These are phyloP conservation scores for Aporrectodea caliginosa DNA, from an alignment of 1,140 invertebrate species.

Conservation along the genomic window DNA sequence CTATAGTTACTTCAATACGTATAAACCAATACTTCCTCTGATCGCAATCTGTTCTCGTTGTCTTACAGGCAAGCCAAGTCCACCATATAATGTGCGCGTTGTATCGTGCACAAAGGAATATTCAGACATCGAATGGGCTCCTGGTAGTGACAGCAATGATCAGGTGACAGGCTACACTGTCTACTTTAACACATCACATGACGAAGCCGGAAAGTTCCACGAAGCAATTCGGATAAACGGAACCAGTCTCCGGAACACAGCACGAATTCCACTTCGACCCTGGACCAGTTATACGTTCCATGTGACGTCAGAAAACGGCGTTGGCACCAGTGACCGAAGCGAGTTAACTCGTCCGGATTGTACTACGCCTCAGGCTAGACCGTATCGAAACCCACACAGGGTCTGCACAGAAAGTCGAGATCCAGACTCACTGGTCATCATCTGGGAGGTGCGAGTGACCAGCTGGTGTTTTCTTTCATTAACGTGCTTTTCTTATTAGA, in stretches of 20 bases:
- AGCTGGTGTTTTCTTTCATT: too few species aligned
- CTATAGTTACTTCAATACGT: too few species aligned
- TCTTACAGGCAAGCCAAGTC: conserved; percentile 13
- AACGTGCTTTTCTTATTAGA: too few species aligned
- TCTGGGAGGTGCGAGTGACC: conserved; percentile 74
- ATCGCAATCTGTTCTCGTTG: too few species aligned
- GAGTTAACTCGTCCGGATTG: conserved; percentile 72
- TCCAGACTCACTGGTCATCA: conserved; percentile 85
- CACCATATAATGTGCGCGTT: conserved; percentile 9
- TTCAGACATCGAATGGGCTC: conserved; percentile 73
- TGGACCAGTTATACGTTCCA: conserved; percentile 97
- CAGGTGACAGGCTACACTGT: conserved; percentile 87
- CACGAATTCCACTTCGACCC: conserved; percentile 55
- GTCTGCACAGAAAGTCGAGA: conserved; percentile 82
- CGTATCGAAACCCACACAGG: conserved; percentile 89
- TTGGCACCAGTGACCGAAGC: conserved; percentile 83
- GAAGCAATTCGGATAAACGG: neutral
- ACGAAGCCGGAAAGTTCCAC: conserved; percentile 42
- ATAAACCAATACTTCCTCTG: too few species aligned
- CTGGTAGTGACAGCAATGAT: conserved; percentile 84
- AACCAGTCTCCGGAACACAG: neutral
- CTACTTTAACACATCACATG: conserved; percentile 91
- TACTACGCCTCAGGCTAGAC: conserved; percentile 79
- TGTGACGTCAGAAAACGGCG: conserved; percentile 88
- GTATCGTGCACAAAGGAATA: conserved; percentile 41